Conservation (phyloP, 2,113 vertebrate species). For the Hydrochoerus hydrochaeris region DNA sequence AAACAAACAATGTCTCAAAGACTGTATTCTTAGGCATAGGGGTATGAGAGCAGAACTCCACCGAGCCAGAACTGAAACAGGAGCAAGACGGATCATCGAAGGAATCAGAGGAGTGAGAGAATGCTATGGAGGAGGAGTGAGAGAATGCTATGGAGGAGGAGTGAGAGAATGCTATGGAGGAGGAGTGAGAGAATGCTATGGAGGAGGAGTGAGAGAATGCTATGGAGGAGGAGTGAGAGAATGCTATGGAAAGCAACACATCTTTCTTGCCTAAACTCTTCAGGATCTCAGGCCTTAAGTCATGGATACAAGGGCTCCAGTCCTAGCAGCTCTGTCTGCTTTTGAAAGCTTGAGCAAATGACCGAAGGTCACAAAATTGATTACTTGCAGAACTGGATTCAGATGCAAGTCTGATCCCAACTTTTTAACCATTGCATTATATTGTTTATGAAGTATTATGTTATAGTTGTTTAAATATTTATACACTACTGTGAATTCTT, state of each 20-base stretch:
- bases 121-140: not conserved
- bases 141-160: not conserved
- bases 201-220: too few relatives aligned
- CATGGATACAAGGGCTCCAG: not conserved
- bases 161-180: not conserved
- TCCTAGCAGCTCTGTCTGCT: not conserved
- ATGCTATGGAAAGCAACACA: not conserved
- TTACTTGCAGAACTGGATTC: not conserved
- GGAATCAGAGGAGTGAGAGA: not conserved
- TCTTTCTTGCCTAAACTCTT: not conserved
- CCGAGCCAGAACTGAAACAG: not conserved
- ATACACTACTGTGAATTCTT: not conserved
- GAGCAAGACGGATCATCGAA: not conserved
- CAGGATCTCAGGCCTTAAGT: not conserved
- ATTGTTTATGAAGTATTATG: not conserved
- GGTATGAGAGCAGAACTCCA: not conserved
- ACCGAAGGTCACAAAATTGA: not conserved
- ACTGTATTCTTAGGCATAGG: not conserved
- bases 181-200: not conserved
- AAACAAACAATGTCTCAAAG: not conserved
- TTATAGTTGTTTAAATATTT: constrained; percentile 10
- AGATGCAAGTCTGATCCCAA: not conserved
- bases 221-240: too few relatives aligned
- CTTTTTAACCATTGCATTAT: not conserved
- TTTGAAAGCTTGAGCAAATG: not conserved